Conservation (phyloP, 2,113 vertebrate genomes). For the Helogale parvula region DNA sequence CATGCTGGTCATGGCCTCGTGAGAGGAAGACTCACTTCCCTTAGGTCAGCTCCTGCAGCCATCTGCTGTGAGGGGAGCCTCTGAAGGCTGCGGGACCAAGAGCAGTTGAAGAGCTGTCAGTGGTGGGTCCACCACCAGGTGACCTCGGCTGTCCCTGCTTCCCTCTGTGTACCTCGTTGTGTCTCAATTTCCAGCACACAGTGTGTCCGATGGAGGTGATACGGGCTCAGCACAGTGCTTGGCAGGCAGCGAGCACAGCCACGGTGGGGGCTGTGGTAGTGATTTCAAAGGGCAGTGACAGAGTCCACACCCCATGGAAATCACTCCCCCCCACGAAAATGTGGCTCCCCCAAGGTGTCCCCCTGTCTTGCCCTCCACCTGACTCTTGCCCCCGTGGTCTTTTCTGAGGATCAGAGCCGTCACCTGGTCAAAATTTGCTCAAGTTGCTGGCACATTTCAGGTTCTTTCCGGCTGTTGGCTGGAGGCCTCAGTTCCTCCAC, state of each 20-base stretch:
- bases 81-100: not conserved
- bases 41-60: not conserved
- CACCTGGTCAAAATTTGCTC: not conserved
- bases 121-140: too few species aligned
- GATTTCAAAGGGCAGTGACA: not conserved
- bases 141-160: not conserved
- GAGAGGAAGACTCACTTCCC: not conserved
- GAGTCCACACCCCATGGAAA: not conserved
- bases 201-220: too few species aligned
- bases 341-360: not conserved
- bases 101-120: not conserved
- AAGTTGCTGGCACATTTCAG: not conserved
- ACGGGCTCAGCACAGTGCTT: not conserved
- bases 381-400: not conserved
- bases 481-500: not conserved
- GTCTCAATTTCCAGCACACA: not conserved
- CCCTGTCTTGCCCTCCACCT: not conserved
- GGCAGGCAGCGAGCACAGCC: not conserved
- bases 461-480: not conserved
- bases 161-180: not conserved
- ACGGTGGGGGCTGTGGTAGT: accelerated
- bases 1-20: not conserved
- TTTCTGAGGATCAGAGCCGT: too few species aligned
- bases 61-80: not conserved
- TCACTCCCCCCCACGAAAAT: not conserved